These are phyloP conservation scores for Erebia epiphron DNA, from an alignment of 2,888 invertebrate genomes.

Conservation along the genomic window DNA sequence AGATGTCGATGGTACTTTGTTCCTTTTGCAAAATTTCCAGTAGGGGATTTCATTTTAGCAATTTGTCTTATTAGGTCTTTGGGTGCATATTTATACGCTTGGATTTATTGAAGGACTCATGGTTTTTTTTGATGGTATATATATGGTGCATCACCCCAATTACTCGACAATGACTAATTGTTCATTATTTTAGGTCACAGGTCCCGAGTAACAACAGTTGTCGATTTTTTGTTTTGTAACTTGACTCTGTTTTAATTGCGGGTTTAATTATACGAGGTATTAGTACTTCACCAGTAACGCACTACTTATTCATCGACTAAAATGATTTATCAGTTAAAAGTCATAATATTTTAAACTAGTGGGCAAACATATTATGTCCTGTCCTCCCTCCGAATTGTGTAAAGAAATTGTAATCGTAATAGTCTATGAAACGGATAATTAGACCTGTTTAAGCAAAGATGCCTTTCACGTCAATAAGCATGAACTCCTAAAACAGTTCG, in stretches of 20 bases:
- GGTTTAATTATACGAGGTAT: constrained; percentile 1
- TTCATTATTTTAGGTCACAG: constrained; percentile 44
- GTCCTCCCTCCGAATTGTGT: no score
- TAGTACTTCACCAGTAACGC: no score
- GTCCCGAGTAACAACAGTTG: constrained; percentile 4
- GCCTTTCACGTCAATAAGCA: no score
- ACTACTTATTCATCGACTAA: no score
- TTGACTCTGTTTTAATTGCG: not conserved
- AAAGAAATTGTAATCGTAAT: no score
- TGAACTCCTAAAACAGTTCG: no score
- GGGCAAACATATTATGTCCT: no score
- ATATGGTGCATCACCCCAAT: constrained; percentile 64
- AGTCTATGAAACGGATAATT: no score
- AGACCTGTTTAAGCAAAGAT: no score
- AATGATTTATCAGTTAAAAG: no score
- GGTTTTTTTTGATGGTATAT: constrained; percentile 46
- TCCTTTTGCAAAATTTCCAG: constrained; percentile 63
- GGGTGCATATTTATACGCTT: constrained; percentile 45
- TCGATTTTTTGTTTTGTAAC: not conserved
- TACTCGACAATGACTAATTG: constrained; percentile 70
- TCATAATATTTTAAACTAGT: no score
- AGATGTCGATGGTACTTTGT: constrained; percentile 67
- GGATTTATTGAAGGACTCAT: constrained; percentile 66
- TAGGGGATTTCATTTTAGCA: constrained; percentile 52
- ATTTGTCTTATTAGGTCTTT: constrained; percentile 67